Conservation (phyloP, 1,140 invertebrate genomes). For the Drosophila elegans region DNA sequence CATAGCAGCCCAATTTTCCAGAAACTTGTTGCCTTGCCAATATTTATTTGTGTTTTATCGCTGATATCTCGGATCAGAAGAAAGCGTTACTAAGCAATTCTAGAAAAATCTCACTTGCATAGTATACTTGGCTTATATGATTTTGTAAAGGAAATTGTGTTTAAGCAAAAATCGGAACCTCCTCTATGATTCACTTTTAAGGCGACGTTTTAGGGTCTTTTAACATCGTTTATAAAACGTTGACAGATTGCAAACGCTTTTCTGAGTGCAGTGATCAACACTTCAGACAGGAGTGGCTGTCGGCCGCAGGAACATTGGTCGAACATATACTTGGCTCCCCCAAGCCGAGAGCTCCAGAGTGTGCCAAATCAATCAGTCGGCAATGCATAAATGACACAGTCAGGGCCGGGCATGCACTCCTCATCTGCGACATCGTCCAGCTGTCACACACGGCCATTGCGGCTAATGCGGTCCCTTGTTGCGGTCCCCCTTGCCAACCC, state of each 20-base stretch:
- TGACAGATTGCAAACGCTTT: background rate
- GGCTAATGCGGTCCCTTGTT: slow-evolving; percentile 63
- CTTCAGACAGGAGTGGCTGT: slow-evolving; percentile 30
- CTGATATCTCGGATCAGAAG: too few relatives aligned
- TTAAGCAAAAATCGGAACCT: too few relatives aligned
- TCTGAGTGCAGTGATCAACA: slow-evolving; percentile 19
- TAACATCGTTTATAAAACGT: background rate
- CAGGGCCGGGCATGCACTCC: slow-evolving; percentile 14
- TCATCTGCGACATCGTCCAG: slow-evolving; percentile 44
- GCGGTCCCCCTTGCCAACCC: background rate
- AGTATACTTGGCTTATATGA: too few relatives aligned
- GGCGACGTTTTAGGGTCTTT: background rate
- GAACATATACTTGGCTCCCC: slow-evolving; percentile 34
- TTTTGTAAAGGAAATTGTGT: too few relatives aligned
- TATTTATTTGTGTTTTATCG: too few relatives aligned
- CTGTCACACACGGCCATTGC: slow-evolving; percentile 69
- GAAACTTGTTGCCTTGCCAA: too few relatives aligned
- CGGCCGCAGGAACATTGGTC: slow-evolving; percentile 31
- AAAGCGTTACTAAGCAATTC: too few relatives aligned
- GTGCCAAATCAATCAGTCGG: slow-evolving; percentile 68
- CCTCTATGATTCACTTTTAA: too few relatives aligned
- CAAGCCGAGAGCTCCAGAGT: slow-evolving; percentile 14
- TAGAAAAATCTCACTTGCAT: too few relatives aligned
- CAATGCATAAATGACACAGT: slow-evolving; percentile 60
- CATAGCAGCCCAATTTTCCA: too few relatives aligned